Evolutionary conservation across 2,888 invertebrate species (phyloP).

Genomic region (Drosophila kuntzei): DNA sequence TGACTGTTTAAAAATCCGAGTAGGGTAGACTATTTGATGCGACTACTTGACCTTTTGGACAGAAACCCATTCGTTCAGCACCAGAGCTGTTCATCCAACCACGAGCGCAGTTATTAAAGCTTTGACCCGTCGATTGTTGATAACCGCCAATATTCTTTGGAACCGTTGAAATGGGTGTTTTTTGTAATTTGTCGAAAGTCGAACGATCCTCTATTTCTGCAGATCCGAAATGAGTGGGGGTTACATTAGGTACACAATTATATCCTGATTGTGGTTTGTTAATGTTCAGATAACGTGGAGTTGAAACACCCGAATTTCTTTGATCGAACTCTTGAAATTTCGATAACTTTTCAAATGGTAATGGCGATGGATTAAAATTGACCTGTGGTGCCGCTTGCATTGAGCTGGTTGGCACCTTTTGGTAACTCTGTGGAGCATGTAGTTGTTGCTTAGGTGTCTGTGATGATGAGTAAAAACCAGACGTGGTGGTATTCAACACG

Average conservation of each 20-base stretch:
- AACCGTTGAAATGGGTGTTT: constrained; percentile 29
- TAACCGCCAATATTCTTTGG: constrained; percentile 12
- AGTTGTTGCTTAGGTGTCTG: constrained; percentile 63
- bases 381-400: constrained; percentile 58
- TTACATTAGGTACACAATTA: constrained; percentile 69
- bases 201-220: constrained; percentile 21
- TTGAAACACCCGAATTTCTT: not conserved
- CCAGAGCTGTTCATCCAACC: constrained; percentile 88
- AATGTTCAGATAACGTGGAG: constrained; percentile 29
- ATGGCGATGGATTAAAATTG: constrained; percentile 83
- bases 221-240: constrained; percentile 72
- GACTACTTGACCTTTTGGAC: constrained; percentile 16
- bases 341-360: constrained; percentile 83
- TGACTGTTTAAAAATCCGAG: constrained; percentile 70
- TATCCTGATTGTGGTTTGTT: constrained; percentile 19
- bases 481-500: constrained; percentile 11
- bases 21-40: constrained; percentile 64
- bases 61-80: constrained; percentile 2
- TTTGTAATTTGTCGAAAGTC: constrained; percentile 8
- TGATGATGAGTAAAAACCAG: constrained; percentile 23
- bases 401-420: constrained; percentile 57
- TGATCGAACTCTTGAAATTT: constrained; percentile 76
- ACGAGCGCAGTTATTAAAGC: constrained; percentile 93
- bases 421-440: constrained; percentile 66
- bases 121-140: constrained; percentile 81